Evolutionary conservation across 2,888 invertebrate genomes (phyloP), one percentile per base, ranked within the genome.

Genomic region (Euclidia mi): DNA sequence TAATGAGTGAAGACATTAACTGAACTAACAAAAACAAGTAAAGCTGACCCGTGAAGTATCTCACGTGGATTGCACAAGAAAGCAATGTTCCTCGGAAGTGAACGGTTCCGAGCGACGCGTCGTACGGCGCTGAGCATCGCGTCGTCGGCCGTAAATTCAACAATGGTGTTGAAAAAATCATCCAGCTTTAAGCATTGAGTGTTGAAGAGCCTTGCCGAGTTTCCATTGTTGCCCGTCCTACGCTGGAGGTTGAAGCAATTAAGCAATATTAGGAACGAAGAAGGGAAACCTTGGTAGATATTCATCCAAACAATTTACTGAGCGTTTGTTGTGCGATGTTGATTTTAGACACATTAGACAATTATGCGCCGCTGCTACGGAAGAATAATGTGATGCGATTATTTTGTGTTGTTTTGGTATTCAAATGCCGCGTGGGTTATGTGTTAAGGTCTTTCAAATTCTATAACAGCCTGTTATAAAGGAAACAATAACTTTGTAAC

Each of bases 241-340:
- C 71, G 58, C 63, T 79, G 57, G 82, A 89, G 88, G 90, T 87
- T 89, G 80, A 82, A 88, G 81, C 80, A 89, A 92, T 93, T 92
- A 92, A 78, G 87, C 85, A 89, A 90, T 85, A 84, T 86, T 85
- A 79, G 80, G 81, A 80, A 74, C 75, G 78, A 79, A 74, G 72
- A 80, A 79, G 84, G 81, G 79, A 86, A 88, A 84, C 91, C 89
- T 92, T 90, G 78, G 58, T 70, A 56, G 61, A 76, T 65, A 63
- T 63, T 53, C 48, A 66, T 67, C 38, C 48, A 65, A 65, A 73
- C 62, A 70, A 76, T 75, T 66, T 70, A 65, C 52, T 49, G 34
- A 53, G 50, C 49, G 46, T 64, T 63, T 51, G 49, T 55, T 57
- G 57, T 45, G 56, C 42, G 55, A 31, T 65, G 63, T 57, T 69